Evolutionary conservation across 2,113 vertebrate species (phyloP).

Genomic region (Patagioenas fasciata): DNA sequence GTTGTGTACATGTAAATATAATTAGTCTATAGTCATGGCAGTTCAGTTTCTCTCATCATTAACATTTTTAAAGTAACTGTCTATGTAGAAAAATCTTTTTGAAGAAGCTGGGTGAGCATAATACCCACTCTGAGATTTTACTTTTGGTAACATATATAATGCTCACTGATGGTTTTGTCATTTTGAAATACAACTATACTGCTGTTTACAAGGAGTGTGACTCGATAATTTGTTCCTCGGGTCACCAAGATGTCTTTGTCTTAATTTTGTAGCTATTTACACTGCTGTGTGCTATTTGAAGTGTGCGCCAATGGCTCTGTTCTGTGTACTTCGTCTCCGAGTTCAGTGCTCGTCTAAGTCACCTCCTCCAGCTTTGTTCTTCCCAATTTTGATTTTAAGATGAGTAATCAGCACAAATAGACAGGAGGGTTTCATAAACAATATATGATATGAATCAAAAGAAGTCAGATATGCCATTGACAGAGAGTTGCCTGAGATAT

Average conservation of each 20-base stretch:
- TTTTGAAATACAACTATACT: not conserved
- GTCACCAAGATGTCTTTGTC: not conserved
- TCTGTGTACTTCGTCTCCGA: not conserved
- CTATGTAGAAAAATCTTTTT: not conserved
- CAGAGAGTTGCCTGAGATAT: not conserved
- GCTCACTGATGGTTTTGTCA: not conserved
- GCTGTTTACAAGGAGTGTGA: not conserved
- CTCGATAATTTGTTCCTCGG: not conserved
- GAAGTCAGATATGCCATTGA: not conserved
- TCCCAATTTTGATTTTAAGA: not conserved
- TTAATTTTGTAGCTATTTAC: not conserved
- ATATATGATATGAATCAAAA: not conserved
- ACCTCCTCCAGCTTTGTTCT: not conserved
- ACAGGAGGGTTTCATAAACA: not conserved
- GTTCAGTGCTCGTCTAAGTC: not conserved
- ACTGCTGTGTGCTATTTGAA: not conserved
- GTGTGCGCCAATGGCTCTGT: not conserved
- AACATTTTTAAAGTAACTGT: not conserved
- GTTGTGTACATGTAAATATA: not conserved
- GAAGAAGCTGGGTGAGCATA: not conserved
- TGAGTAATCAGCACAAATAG: not conserved
- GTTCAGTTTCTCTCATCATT: not conserved
- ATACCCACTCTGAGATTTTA: not conserved
- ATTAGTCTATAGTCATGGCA: not conserved
- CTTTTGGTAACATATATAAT: not conserved